Conservation (phyloP, 2,888 invertebrate species). For the Trachelus troglodyta region DNA sequence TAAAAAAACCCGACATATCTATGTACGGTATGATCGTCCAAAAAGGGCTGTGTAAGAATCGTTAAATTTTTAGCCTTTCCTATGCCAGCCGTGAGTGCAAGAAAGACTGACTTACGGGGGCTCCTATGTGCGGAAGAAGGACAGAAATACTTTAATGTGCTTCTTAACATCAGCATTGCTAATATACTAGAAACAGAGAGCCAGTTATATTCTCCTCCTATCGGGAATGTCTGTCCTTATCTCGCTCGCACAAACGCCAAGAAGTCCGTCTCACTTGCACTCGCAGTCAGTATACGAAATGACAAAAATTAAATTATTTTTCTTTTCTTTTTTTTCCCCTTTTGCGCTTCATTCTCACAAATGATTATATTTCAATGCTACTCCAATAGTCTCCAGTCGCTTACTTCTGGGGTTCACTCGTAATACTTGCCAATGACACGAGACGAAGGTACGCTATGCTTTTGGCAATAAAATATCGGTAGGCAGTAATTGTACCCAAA, state of each 20-base stretch:
- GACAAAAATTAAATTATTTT: neutral
- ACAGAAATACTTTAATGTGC: neutral
- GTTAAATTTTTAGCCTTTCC: neutral
- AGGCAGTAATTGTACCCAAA: neutral
- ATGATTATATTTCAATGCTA: neutral
- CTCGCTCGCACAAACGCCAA: neutral
- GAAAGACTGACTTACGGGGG: neutral
- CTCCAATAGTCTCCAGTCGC: neutral
- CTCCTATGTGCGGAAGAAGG: neutral
- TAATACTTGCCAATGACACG: neutral
- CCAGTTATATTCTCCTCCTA: neutral
- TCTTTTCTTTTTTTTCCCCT: neutral
- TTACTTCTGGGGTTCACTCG: neutral
- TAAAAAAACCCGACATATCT: neutral
- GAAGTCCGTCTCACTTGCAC: neutral
- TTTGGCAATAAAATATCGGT: neutral
- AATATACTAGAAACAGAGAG: neutral
- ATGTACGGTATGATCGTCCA: neutral
- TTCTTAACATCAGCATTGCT: neutral
- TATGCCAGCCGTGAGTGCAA: neutral
- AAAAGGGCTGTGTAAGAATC: neutral
- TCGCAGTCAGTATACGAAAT: neutral
- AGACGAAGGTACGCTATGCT: neutral
- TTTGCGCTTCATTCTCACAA: neutral
- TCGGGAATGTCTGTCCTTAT: neutral